Evolutionary conservation across 2,888 invertebrate species (phyloP).

Genomic region (Drosophila leonis): DNA sequence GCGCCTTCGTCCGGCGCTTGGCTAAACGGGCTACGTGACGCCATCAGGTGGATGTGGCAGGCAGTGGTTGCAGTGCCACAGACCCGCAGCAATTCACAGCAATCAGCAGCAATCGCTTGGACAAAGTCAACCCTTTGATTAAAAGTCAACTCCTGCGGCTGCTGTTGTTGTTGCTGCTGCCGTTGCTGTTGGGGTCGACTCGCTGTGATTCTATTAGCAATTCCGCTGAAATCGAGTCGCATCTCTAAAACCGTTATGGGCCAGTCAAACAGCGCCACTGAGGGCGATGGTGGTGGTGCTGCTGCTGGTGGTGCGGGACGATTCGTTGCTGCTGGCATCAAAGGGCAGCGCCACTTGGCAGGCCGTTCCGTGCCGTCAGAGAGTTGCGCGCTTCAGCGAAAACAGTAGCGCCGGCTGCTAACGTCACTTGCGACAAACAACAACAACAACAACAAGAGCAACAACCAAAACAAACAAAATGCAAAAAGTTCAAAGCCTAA

Average conservation of each 20-base stretch:
- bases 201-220: conserved; percentile 75
- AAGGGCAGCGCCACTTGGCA: conserved; percentile 78
- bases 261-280: conserved; percentile 20
- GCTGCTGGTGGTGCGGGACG: not conserved
- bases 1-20: conserved; percentile 68
- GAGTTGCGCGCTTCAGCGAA: conserved; percentile 75
- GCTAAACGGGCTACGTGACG: conserved; percentile 74
- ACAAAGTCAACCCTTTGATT: conserved; percentile 77
- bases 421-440: conserved; percentile 39
- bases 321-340: conserved; percentile 51
- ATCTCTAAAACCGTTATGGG: conserved; percentile 75
- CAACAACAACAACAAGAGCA: conserved; percentile 46
- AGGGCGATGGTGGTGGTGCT: not conserved
- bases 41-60: conserved; percentile 66
- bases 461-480: conserved; percentile 56
- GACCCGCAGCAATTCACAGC: conserved; percentile 25
- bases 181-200: conserved; percentile 22
- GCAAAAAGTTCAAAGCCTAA: conserved; percentile 79
- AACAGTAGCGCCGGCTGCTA: conserved; percentile 81
- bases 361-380: conserved; percentile 70
- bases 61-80: conserved; percentile 12
- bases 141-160: conserved; percentile 37
- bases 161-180: conserved; percentile 3
- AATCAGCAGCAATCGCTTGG: conserved; percentile 50
- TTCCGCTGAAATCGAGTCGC: conserved; percentile 72